phyloP scores from a whole-genome alignment of 2,888 invertebrate genomes.

The Cerceris rybyensis region DNA sequence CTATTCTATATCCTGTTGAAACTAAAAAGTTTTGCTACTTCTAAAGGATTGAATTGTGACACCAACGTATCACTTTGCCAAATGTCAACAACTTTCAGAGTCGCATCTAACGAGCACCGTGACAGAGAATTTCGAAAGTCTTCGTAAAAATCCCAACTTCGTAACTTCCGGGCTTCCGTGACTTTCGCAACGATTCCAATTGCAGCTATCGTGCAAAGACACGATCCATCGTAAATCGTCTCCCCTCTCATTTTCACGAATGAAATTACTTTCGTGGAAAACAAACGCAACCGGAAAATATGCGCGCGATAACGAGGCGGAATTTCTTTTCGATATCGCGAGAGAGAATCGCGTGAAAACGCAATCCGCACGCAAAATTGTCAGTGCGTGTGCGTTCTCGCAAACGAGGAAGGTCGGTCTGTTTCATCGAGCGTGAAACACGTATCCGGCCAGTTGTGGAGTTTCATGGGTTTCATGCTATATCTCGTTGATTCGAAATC shows the following conservation, averaged over 20 bases:
- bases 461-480: slow-evolving; percentile 10
- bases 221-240: too few species aligned
- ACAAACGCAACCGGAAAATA: not conserved
- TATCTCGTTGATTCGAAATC: slow-evolving; percentile 7
- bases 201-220: slow-evolving; percentile 1
- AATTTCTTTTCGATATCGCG: slow-evolving; percentile 25
- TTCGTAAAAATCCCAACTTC: not conserved
- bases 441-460: slow-evolving; percentile 24
- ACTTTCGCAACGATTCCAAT: not conserved
- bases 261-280: not conserved
- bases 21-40: too few species aligned
- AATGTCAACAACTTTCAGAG: too few species aligned
- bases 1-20: too few species aligned
- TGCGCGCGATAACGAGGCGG: slow-evolving; percentile 1
- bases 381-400: slow-evolving; percentile 33
- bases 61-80: too few species aligned
- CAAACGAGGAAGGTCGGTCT: slow-evolving; percentile 55
- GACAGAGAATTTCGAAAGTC: not conserved
- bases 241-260: too few species aligned
- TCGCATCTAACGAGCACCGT: too few species aligned
- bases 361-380: slow-evolving; percentile 13
- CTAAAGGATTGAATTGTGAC: too few species aligned
- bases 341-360: slow-evolving; percentile 38
- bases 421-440: slow-evolving; percentile 65
- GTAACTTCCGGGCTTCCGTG: not conserved